Percentiles rank a stretch among this genome's conserved stretches.
phyloP scores from a whole-genome alignment of 2,797 vertebrate species.

The Malurus splendens region DNA sequence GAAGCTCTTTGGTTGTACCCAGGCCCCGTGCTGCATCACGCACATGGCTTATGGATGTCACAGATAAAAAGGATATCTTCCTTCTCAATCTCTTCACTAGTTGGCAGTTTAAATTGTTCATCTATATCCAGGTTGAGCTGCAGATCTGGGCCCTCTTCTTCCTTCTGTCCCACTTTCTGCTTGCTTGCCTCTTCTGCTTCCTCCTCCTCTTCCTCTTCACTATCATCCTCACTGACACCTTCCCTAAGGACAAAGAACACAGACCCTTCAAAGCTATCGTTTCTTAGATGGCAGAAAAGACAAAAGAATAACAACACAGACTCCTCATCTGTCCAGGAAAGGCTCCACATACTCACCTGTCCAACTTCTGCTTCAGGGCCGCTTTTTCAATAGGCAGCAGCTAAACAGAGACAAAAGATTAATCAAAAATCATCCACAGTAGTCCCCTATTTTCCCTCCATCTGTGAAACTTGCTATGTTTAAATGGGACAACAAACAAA shows the following conservation, averaged over 20 bases:
- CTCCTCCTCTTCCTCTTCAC: constrained; percentile 68
- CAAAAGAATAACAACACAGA: background rate
- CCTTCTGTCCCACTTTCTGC: background rate
- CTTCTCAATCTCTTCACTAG: constrained; percentile 76
- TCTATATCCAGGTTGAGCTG: constrained; percentile 84
- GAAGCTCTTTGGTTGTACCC: background rate
- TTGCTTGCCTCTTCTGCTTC: constrained; percentile 5
- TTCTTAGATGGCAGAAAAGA: background rate
- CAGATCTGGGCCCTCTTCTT: constrained; percentile 62
- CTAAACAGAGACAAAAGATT: constrained; percentile 60
- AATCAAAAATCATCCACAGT: background rate
- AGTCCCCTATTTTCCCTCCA: background rate
- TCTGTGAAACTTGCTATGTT: background rate
- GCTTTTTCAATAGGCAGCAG: constrained; percentile 93
- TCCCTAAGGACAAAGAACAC: background rate
- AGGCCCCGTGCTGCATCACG: fast-evolving
- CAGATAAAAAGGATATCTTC: constrained; percentile 80
- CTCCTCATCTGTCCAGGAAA: constrained; percentile 14
- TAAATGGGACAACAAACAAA: background rate
- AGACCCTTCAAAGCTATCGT: background rate
- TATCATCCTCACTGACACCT: constrained; percentile 69
- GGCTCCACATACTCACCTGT: constrained; percentile 29
- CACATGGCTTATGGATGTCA: background rate
- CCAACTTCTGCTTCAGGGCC: constrained; percentile 81
- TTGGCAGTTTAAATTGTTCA: constrained; percentile 83